Evolutionary conservation across 2,888 invertebrate genomes (phyloP), one percentile per base, ranked within the genome.

Genomic region (Dorcus parallelipipedus): DNA sequence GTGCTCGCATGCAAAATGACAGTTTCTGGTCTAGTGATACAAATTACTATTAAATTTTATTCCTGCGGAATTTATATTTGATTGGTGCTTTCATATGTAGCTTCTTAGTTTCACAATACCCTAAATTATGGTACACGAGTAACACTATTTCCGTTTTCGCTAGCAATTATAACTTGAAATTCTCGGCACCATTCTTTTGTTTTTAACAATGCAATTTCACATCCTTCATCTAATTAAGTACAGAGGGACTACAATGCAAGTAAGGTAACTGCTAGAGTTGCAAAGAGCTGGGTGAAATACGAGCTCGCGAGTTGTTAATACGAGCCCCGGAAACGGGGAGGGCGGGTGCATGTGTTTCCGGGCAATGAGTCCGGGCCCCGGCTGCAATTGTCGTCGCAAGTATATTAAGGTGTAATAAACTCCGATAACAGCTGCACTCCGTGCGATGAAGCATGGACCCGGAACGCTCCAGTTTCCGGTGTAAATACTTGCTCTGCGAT

Each of bases 361-460:
- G 58, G 66, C 59, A 61, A 64, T 62, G 56, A 58, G 51, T 59
- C 42, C 54, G 54, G 59, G 26, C 26, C 57, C 67, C 66, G 64
- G 63, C 69, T 68, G 67, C 71, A 72, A 72, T 72, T 72, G 72
- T 72, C 71, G 70, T 69, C 66, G 68, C 66, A 69, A 71, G 70
- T 73, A 73, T 74, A 73, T 73, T 74, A 74, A 74, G 72, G 72
- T 73, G 70, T 71, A 74, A 74, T 73, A 73, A 56, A 73, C 67
- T 74, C 69, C 71, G 71, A 72, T 73, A 73, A 73, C 73, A 73
- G 73, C 73, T 73, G 73, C 73, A 71, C 69, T 70, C 69, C 70
- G 68, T 70, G 67, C 67, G 71, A 72, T 72, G 71, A 72, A 72
- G 69, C 69, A 72, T 71, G 71, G 64, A 68, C 56, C 51, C 52